Conservation (phyloP, 2,888 invertebrate species). For the Phyto melanocephala region DNA sequence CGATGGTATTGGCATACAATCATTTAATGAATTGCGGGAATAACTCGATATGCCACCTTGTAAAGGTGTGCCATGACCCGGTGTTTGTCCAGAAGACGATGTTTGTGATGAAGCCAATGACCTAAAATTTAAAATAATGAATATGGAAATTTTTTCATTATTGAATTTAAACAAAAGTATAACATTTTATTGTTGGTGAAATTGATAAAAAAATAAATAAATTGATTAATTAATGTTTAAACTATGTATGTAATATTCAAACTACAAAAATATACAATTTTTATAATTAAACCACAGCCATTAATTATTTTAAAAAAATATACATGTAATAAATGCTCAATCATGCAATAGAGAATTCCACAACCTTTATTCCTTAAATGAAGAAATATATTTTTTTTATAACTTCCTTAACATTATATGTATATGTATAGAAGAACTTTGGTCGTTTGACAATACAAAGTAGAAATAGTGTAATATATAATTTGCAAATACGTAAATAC, state of each 20-base stretch:
- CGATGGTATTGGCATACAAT: conserved; percentile 79
- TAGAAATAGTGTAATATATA: no score
- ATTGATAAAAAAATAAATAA: neutral
- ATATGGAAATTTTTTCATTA: no score
- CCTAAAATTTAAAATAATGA: conserved; percentile 24
- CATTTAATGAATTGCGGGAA: conserved; percentile 80
- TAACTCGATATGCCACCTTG: conserved; percentile 85
- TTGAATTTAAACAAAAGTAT: no score
- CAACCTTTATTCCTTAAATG: neutral
- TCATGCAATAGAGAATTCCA: conserved; percentile 42
- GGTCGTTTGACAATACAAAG: no score
- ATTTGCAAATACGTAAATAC: no score
- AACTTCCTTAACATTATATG: no score
- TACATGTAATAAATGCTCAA: neutral
- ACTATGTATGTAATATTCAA: conserved; percentile 1
- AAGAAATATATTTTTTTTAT: no score
- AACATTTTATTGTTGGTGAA: neutral
- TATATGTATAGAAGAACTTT: no score
- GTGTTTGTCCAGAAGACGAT: conserved; percentile 58
- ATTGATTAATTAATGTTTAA: neutral
- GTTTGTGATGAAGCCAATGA: conserved; percentile 64
- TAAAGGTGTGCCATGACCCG: conserved; percentile 79
- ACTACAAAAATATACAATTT: conserved; percentile 18
- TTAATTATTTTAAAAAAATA: neutral
- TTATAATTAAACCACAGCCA: conserved; percentile 49